These are phyloP conservation scores for Malurus alboscapulatus DNA, from an alignment of 2,113 vertebrate species.

Conservation along the genomic window DNA sequence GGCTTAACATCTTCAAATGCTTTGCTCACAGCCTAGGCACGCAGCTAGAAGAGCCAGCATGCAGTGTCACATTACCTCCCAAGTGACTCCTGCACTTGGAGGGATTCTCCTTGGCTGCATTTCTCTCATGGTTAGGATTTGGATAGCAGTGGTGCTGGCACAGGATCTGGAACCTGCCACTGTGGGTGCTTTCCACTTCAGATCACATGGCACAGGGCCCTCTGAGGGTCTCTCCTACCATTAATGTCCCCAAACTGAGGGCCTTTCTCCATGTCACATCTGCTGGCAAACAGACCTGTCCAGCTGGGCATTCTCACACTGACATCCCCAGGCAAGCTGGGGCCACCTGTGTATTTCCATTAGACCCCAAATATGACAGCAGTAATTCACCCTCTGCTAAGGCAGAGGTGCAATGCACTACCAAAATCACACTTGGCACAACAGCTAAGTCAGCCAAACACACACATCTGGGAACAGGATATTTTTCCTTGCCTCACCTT, in stretches of 20 bases:
- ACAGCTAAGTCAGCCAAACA: background rate
- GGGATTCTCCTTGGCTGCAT: background rate
- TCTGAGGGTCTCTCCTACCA: background rate
- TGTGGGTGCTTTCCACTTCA: background rate
- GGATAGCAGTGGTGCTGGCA: background rate
- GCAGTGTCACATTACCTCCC: background rate
- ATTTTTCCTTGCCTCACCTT: background rate
- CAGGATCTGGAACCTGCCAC: background rate
- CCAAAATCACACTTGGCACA: background rate
- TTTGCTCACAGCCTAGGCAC: background rate
- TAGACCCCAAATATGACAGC: background rate
- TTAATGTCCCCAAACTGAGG: background rate
- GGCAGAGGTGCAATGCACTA: rapidly evolving
- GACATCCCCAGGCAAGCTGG: background rate
- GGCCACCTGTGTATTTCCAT: background rate
- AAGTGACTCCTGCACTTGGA: background rate
- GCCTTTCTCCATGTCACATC: background rate
- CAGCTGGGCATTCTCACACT: background rate
- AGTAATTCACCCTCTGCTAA: background rate
- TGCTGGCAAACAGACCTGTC: background rate
- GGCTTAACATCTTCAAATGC: background rate
- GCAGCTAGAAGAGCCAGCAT: background rate
- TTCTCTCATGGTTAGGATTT: background rate
- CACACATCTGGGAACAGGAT: background rate
- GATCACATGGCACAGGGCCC: rapidly evolving